Conservation (phyloP, 1,140 invertebrate species). For the Dysdera silvatica region DNA sequence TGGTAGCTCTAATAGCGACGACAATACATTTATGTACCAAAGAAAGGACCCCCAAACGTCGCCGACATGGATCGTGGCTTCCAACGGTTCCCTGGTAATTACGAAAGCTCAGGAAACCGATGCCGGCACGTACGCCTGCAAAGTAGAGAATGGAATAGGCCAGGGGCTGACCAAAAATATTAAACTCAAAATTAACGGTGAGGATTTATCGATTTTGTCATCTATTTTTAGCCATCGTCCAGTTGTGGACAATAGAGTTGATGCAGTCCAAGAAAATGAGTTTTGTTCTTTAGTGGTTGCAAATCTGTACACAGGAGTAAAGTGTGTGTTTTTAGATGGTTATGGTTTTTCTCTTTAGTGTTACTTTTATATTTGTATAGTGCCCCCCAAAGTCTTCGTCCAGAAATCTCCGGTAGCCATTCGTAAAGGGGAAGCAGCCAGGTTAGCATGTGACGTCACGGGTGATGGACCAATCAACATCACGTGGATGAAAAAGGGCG, state of each 20-base stretch:
- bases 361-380: too few relatives aligned
- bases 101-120: slow-evolving; percentile 17
- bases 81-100: slow-evolving; percentile 14
- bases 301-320: too few relatives aligned
- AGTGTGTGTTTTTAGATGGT: too few relatives aligned
- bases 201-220: too few relatives aligned
- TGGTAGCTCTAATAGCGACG: too few relatives aligned
- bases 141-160: slow-evolving; percentile 22
- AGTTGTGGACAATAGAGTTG: too few relatives aligned
- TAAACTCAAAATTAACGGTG: slow-evolving; percentile 18
- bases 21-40: too few relatives aligned
- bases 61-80: slow-evolving; percentile 7
- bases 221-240: too few relatives aligned
- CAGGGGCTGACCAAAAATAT: slow-evolving; percentile 21
- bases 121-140: slow-evolving; percentile 12
- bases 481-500: slow-evolving; percentile 28
- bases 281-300: too few relatives aligned
- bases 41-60: too few relatives aligned
- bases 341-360: too few relatives aligned
- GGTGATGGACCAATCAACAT: slow-evolving; percentile 24
- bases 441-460: slow-evolving; percentile 23
- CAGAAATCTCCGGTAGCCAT: slow-evolving; percentile 18
- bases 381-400: slow-evolving; percentile 22
- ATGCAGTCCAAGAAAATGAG: too few relatives aligned
- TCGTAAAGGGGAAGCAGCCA: slow-evolving; percentile 20